phyloP scores from a whole-genome alignment of 2,888 invertebrate species.

The Conomelus anceps region DNA sequence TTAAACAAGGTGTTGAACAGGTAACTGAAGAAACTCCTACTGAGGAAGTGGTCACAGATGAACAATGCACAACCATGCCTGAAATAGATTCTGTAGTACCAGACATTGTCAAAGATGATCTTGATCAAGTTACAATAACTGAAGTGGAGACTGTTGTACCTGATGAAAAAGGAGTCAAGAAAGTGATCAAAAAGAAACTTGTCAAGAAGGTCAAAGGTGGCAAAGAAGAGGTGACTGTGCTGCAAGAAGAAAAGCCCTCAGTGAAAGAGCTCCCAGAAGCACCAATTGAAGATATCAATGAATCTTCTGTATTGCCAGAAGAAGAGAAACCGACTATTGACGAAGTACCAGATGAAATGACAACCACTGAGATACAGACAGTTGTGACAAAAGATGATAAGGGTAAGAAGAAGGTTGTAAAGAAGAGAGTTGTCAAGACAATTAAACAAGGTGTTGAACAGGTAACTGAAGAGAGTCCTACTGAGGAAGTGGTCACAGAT shows the following conservation, averaged over 20 bases:
- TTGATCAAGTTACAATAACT: constrained; percentile 9
- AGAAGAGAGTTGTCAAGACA: constrained; percentile 7
- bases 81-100: constrained; percentile 12
- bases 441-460: constrained; percentile 14
- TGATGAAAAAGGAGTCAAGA: constrained; percentile 13
- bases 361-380: constrained; percentile 9
- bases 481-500: constrained; percentile 12
- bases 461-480: constrained; percentile 8
- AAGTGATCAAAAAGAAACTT: constrained; percentile 15
- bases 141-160: constrained; percentile 22
- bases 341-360: constrained; percentile 16
- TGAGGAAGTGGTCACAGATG: constrained; percentile 10
- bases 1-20: not conserved
- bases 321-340: not conserved
- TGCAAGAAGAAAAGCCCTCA: constrained; percentile 13
- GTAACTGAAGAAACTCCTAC: constrained; percentile 4
- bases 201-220: constrained; percentile 25
- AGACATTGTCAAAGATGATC: not conserved
- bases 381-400: constrained; percentile 34
- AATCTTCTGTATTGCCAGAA: not conserved
- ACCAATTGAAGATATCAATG: no score
- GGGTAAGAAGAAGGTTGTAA: constrained; percentile 1
- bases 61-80: not conserved
- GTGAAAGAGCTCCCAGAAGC: not conserved
- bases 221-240: constrained; percentile 22